Percentiles rank a stretch among this genome's conserved stretches.
Conservation (phyloP, 2,113 vertebrate genomes). For the Corythaixoides concolor region DNA sequence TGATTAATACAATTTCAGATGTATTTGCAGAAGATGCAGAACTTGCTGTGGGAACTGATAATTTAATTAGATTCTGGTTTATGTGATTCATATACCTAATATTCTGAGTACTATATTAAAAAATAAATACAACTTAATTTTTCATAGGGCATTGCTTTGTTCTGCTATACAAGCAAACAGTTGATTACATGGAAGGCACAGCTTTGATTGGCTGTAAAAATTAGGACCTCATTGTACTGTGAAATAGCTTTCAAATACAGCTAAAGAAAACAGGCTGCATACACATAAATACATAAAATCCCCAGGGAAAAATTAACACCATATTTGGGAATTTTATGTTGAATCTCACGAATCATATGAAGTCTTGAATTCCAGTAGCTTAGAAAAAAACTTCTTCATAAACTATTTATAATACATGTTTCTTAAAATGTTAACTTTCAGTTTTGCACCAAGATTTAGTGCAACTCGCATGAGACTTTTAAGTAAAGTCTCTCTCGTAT, state of each 20-base stretch:
- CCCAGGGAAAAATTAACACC: neutral
- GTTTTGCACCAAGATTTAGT: constrained; percentile 44
- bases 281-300: neutral
- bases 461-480: neutral
- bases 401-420: constrained; percentile 26
- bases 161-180: constrained; percentile 17
- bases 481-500: constrained; percentile 5
- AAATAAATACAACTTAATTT: constrained; percentile 53
- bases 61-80: constrained; percentile 60
- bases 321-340: neutral
- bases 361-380: neutral
- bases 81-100: constrained; percentile 46
- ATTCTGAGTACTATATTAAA: constrained; percentile 32
- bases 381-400: neutral
- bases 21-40: constrained; percentile 48
- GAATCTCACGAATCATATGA: neutral
- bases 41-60: constrained; percentile 39
- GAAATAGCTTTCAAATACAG: constrained; percentile 28
- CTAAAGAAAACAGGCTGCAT: neutral
- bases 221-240: constrained; percentile 18
- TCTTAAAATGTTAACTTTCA: constrained; percentile 36
- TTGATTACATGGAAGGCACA: constrained; percentile 27
- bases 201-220: constrained; percentile 46
- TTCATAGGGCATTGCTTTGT: constrained; percentile 37
- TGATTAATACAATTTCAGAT: constrained; percentile 50